These are phyloP conservation scores for Globodera rostochiensis DNA, from an alignment of 1,140 invertebrate species.

Conservation along the genomic window DNA sequence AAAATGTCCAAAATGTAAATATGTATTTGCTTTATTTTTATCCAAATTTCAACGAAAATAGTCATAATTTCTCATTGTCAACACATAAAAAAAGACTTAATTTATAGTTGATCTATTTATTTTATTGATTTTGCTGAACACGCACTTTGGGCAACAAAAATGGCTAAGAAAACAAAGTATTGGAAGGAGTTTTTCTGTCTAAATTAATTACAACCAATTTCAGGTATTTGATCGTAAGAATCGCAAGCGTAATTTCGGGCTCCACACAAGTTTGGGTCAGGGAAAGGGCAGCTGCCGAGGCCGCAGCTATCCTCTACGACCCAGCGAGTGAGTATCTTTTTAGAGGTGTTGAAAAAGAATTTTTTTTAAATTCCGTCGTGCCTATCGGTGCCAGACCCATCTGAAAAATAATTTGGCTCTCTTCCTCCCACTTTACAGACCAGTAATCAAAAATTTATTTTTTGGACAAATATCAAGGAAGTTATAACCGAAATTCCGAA, in stretches of 20 bases:
- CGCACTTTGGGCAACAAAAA: constrained; percentile 20
- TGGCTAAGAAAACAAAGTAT: constrained; percentile 34
- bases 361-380: too few species aligned
- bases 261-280: constrained; percentile 59
- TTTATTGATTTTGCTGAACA: constrained; percentile 10
- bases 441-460: too few species aligned
- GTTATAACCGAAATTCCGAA: too few species aligned
- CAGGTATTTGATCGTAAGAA: constrained; percentile 62
- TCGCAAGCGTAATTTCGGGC: constrained; percentile 60
- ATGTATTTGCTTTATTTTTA: background rate
- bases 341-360: too few species aligned
- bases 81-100: constrained; percentile 8
- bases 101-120: background rate
- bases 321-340: constrained; percentile 55
- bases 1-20: background rate
- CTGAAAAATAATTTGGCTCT: too few species aligned
- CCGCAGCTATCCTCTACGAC: constrained; percentile 57
- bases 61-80: too few species aligned
- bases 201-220: constrained; percentile 16
- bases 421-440: too few species aligned
- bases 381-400: too few species aligned
- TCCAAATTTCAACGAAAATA: too few species aligned
- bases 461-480: too few species aligned
- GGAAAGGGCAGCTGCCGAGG: constrained; percentile 55
- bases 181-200: background rate